A percentile compares a stretch with the other conserved stretches of the same genome.
Conservation (phyloP, 2,797 vertebrate genomes). For the Falco cherrug region DNA sequence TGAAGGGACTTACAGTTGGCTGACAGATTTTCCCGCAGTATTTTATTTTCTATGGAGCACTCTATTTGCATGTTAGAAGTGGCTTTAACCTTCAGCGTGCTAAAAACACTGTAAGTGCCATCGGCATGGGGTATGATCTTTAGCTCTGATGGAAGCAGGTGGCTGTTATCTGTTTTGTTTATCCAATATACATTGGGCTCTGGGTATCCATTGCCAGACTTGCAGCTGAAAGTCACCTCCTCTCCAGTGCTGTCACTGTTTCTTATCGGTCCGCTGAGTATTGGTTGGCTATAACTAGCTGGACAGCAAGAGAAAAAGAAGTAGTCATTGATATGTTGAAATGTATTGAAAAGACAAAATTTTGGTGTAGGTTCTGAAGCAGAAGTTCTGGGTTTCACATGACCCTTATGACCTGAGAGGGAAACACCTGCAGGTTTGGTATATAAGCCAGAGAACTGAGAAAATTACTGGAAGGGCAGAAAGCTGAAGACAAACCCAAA, state of each 20-base stretch:
- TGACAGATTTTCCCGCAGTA: conserved; percentile 70
- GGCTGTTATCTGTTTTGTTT: conserved; percentile 68
- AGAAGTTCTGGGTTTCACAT: background rate
- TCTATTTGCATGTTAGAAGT: conserved; percentile 46
- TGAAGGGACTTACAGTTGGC: conserved; percentile 55
- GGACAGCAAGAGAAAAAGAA: background rate
- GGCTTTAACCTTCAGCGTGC: conserved; percentile 42
- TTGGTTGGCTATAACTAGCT: conserved; percentile 74
- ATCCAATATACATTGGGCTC: conserved; percentile 72
- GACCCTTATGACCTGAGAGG: background rate
- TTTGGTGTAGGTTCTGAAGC: background rate
- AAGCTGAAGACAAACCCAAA: background rate
- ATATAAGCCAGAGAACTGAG: background rate
- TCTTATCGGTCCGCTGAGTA: conserved; percentile 30
- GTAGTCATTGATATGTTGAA: background rate
- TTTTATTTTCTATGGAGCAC: conserved; percentile 75
- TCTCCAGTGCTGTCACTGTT: background rate
- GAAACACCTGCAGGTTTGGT: background rate
- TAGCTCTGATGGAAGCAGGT: background rate
- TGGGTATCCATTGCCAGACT: conserved; percentile 70
- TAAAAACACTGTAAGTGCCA: conserved; percentile 67
- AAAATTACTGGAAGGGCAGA: background rate
- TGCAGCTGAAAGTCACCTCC: conserved; percentile 71
- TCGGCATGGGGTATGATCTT: background rate
- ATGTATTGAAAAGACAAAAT: background rate